A percentile compares a stretch with the other conserved stretches of the same genome.
These are phyloP conservation scores for Catocala sponsa DNA, from an alignment of 2,888 invertebrate species.

Conservation along the genomic window DNA sequence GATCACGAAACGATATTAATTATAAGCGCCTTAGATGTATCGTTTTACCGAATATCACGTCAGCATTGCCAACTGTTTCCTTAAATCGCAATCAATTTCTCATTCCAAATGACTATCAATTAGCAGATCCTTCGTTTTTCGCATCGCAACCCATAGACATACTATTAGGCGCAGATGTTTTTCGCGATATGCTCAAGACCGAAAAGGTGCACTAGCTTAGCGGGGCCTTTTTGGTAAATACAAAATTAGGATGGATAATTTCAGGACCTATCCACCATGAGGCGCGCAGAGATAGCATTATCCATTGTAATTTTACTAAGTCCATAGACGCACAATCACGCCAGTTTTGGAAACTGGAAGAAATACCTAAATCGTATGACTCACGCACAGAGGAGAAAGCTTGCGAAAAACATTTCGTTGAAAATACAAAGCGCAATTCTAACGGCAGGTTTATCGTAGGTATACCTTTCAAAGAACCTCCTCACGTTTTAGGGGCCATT, in stretches of 20 bases:
- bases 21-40: background rate
- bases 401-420: slow-evolving; percentile 1
- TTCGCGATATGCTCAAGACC: background rate
- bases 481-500: slow-evolving; percentile 36
- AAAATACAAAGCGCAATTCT: background rate
- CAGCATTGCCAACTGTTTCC: slow-evolving; percentile 1
- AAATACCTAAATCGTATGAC: background rate
- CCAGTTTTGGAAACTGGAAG: background rate
- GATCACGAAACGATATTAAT: background rate
- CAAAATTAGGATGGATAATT: background rate
- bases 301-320: too few relatives aligned
- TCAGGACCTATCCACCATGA: background rate
- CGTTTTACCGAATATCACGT: background rate
- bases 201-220: background rate
- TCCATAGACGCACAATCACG: background rate
- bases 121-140: background rate
- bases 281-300: background rate
- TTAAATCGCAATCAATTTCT: background rate
- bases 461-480: slow-evolving; percentile 1
- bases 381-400: slow-evolving; percentile 1
- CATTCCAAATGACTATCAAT: background rate
- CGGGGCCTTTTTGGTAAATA: background rate
- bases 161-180: too few relatives aligned
- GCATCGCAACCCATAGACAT: background rate
- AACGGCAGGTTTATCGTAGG: slow-evolving; percentile 1